Evolutionary conservation across 2,113 vertebrate genomes (phyloP).

Genomic region (Gobio gobio): DNA sequence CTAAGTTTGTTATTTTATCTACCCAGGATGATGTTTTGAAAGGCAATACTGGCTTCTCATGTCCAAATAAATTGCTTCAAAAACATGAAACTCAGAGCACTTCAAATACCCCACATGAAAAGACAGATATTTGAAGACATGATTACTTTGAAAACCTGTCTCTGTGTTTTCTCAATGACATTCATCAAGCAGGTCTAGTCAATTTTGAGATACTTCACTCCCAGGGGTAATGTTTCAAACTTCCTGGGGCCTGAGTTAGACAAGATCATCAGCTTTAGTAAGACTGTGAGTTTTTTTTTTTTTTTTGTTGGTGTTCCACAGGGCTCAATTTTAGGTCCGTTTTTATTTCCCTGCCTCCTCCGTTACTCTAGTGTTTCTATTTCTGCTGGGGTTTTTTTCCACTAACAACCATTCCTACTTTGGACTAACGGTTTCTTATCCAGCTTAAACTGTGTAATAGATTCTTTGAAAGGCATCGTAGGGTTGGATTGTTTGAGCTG

Average conservation of each 20-base stretch:
- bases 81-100: not conserved
- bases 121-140: not conserved
- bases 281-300: not conserved
- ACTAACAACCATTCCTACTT: not conserved
- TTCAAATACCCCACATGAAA: slow-evolving; percentile 13
- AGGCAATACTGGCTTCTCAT: slow-evolving; percentile 10
- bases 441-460: slow-evolving; percentile 9
- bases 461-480: slow-evolving; percentile 27
- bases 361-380: not conserved
- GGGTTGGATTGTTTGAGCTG: not conserved
- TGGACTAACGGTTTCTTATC: not conserved
- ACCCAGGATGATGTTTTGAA: slow-evolving; percentile 9
- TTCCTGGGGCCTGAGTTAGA: not conserved
- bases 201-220: not conserved
- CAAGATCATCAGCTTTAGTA: not conserved
- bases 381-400: slow-evolving; percentile 10
- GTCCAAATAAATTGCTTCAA: slow-evolving; percentile 7
- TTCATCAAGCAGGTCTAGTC: not conserved
- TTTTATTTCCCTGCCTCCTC: not conserved
- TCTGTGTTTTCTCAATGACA: not conserved
- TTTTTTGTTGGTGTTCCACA: slow-evolving; percentile 40
- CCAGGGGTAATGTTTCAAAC: not conserved
- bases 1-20: slow-evolving; percentile 35
- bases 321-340: not conserved
- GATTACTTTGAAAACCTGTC: slow-evolving; percentile 2